Evolutionary conservation across 2,888 invertebrate genomes (phyloP), one percentile per base, ranked within the genome.

Genomic region (Caenorhabditis macrosperma): DNA sequence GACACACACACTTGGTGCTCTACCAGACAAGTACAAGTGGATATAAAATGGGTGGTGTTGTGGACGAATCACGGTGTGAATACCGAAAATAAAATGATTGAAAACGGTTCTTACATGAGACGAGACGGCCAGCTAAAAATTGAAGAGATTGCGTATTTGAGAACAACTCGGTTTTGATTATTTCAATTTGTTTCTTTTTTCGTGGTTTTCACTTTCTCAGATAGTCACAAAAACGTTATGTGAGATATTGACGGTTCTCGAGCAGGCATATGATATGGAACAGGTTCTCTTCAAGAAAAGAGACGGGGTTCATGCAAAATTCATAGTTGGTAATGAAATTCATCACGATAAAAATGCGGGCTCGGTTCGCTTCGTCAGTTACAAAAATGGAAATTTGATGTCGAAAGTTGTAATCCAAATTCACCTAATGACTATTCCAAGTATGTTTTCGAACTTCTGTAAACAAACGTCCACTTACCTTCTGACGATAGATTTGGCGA

Each of bases 401-500:
- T 9, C 5, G 33, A 33, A 33, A 17, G 44, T 44, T 44, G n/a
- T 44, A 4, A 35, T 33, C 54, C n/a, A 33, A 33, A 24, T 33
- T 5, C 5, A 10, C 10, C 15, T 63, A 22, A 24, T 38, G 54
- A 15, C 64, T 46, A 20, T 22, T 20, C 44, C 0, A 50, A 38
- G 20, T 17, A 46, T 28, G 46, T 57, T 46, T 46, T 12, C 44
- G 6, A 9, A 50, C 5, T 2, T 24, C 0, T 22, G n/a, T 57
- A 15, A 10, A 22, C 15, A 46, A 20, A 26, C 26, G 20, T 17
- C 17, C 24, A 78, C 84, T 55, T 20, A 90, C 90, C 87, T 89
- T 89, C 90, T 91, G 78, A 82, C 89, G 60, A 88, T 91, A 82
- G 89, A 91, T 86, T 85, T 90, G 79, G 82, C 91, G 50, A 87